These are phyloP conservation scores for Spinus pinus DNA, from an alignment of 2,797 vertebrate genomes.

Conservation along the genomic window DNA sequence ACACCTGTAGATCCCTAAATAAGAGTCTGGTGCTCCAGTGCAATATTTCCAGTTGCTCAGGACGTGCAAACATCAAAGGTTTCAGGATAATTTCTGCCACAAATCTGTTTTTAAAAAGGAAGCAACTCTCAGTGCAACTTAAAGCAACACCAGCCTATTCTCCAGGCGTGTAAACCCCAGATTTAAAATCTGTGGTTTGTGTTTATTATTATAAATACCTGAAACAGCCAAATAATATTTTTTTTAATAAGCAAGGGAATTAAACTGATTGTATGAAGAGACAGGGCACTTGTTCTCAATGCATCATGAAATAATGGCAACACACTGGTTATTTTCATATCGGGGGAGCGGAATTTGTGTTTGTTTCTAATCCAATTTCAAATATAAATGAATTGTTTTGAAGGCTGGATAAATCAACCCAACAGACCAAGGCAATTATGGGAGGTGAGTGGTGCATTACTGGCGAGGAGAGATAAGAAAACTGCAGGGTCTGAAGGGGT, in stretches of 20 bases:
- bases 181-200: not conserved
- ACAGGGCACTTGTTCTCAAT: not conserved
- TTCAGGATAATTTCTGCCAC: not conserved
- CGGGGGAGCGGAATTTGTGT: not conserved
- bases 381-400: conserved; percentile 31
- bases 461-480: conserved; percentile 39
- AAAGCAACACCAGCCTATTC: not conserved
- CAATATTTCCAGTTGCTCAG: not conserved
- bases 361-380: conserved; percentile 28
- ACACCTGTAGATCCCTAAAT: not conserved
- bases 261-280: not conserved
- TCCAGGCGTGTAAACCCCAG: not conserved
- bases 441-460: not conserved
- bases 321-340: not conserved
- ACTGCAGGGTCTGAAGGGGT: not conserved
- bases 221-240: not conserved
- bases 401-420: conserved; percentile 9
- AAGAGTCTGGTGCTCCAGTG: not conserved
- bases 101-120: not conserved
- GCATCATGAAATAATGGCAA: not conserved
- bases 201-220: not conserved
- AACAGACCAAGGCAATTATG: not conserved
- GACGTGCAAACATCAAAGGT: not conserved
- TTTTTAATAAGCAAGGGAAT: not conserved
- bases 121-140: not conserved